Base-by-base conservation (phyloP, 30 jellyfish, hydroid and myxozoan genomes). In the Hydra vulgaris region DNA sequence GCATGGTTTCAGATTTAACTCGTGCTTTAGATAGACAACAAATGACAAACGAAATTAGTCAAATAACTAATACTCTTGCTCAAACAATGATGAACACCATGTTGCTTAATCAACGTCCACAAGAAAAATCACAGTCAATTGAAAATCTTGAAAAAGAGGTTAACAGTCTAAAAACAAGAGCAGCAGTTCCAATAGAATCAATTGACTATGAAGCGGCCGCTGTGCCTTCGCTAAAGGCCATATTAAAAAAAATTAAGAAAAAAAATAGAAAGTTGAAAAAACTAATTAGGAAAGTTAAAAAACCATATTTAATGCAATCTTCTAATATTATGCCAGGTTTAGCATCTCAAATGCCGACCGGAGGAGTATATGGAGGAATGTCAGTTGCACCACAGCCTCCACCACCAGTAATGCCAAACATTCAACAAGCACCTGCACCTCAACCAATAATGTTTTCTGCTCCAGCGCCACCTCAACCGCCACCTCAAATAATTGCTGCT, bases 11-110 rank as follows among this genome's bases (percentile, higher is more conserved):
- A 25, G 97, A 89, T 25, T 53, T 89, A 20, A 84, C 97, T 40
- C 93, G 97, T 8, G 97, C 97, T 17, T 53, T 89, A 27, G 97
- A 89, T 20, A 87, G 97, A 16, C 95, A 89, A 61, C 97, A 89
- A 56, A 85, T 89, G 97, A 82, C 95, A 15, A 82, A 74, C 66
- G 97, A 89, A 69, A 80, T 85, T 83, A 55, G 85, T 16, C 92
- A 81, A 40, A 82, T 89, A 87, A 76, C 97, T 21, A 87, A 89
- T 73, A 84, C 97, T 12, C 78, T 89, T 18, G 89, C 97, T 8
- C 93, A 89, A 77, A 89, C 95, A 22, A 89, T 89, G 97, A 81
- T 89, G 8, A 87, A 89, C 81, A 89, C 97, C 0, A 72, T 89
- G 81, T 66, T 89, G 53, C 77, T 89, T 4, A 88, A 86, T 1